Percentiles rank a stretch among this genome's conserved stretches.
Evolutionary conservation across 2,113 vertebrate species (phyloP).

Genomic region (Nibea coibor): DNA sequence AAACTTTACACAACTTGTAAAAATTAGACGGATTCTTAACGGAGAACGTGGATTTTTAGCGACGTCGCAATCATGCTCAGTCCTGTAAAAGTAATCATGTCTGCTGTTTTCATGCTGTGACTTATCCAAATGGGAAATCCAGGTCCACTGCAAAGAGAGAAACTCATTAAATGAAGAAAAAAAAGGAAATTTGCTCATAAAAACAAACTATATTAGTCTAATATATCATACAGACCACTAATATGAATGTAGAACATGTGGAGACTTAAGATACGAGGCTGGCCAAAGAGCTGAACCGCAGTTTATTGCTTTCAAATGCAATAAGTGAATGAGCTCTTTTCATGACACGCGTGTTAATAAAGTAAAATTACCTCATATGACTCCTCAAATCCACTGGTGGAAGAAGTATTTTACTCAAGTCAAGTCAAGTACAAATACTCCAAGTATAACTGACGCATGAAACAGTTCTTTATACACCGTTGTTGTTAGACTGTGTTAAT

Average conservation of each 20-base stretch:
- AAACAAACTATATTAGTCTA: slow-evolving; percentile 24
- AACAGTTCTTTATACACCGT: too few relatives aligned
- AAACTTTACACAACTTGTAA: slow-evolving; percentile 4
- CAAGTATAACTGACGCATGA: too few relatives aligned
- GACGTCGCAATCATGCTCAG: slow-evolving; percentile 1
- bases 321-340: slow-evolving; percentile 12
- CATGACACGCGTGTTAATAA: slow-evolving; percentile 14
- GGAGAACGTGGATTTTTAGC: slow-evolving; percentile 12
- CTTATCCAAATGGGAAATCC: slow-evolving; percentile 39
- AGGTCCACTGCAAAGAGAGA: slow-evolving; percentile 8
- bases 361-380: neutral
- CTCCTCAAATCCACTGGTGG: neutral
- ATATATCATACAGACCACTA: slow-evolving; percentile 8
- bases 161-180: neutral
- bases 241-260: slow-evolving; percentile 9
- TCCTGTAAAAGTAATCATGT: slow-evolving; percentile 21
- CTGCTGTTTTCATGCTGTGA: slow-evolving; percentile 13
- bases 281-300: slow-evolving; percentile 4
- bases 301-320: slow-evolving; percentile 39
- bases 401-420: neutral
- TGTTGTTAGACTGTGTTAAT: too few relatives aligned
- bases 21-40: neutral
- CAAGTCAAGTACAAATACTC: too few relatives aligned
- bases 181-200: slow-evolving; percentile 22
- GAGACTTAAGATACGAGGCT: neutral